Conservation (phyloP, 2,888 invertebrate genomes). For the Lasioglossum lativentre region DNA sequence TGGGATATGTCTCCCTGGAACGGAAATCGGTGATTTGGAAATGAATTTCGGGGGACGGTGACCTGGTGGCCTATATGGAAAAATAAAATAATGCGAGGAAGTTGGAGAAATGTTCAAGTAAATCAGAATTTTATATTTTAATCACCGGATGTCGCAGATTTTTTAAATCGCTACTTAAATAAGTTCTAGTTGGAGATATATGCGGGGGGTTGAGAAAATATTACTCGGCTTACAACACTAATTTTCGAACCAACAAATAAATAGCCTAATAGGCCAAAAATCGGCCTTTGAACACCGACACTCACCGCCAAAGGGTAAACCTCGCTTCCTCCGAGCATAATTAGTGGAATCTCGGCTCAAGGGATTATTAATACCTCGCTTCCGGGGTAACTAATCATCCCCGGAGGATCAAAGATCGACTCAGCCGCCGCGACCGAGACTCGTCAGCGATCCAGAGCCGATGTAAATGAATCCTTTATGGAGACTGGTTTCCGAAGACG, state of each 20-base stretch:
- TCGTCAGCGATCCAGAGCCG: conserved; percentile 47
- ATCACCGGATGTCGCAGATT: too few relatives aligned
- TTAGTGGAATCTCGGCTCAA: conserved; percentile 33
- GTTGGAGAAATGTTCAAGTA: not conserved
- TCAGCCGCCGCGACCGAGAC: conserved; percentile 36
- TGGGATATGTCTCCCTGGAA: not conserved
- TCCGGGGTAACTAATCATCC: conserved; percentile 63
- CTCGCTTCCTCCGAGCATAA: conserved; percentile 12
- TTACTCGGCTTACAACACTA: not conserved
- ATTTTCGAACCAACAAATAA: not conserved
- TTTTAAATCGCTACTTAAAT: too few relatives aligned
- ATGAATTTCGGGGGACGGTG: not conserved
- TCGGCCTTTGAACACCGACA: not conserved
- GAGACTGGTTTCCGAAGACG: conserved; percentile 1
- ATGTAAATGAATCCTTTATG: conserved; percentile 61
- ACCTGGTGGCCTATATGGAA: not conserved
- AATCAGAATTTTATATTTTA: not conserved
- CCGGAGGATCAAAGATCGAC: conserved; percentile 18
- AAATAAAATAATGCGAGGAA: not conserved
- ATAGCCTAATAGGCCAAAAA: not conserved
- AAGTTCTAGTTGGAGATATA: too few relatives aligned
- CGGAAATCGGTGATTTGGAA: conserved; percentile 14
- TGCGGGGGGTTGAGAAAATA: too few relatives aligned
- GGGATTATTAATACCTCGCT: conserved; percentile 29
- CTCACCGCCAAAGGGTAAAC: conserved; percentile 7